These are phyloP conservation scores for Xenopus laevis DNA, from an alignment of 2,113 vertebrate species.

Conservation along the genomic window DNA sequence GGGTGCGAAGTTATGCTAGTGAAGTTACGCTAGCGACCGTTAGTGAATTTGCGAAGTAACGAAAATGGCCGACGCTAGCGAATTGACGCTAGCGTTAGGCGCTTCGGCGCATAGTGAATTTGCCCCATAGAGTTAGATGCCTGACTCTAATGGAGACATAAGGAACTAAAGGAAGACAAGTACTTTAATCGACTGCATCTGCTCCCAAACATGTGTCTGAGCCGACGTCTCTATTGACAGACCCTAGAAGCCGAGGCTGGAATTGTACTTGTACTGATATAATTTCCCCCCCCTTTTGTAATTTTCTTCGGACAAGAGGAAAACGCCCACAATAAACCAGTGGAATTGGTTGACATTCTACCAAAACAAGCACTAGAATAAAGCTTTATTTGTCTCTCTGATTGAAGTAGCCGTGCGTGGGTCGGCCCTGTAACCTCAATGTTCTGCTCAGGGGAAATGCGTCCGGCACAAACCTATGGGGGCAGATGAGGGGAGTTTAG, in stretches of 20 bases:
- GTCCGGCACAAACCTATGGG: neutral
- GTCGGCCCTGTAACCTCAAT: neutral
- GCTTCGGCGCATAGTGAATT: too few relatives aligned
- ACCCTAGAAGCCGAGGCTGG: neutral
- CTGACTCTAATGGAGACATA: too few relatives aligned
- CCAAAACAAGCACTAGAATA: neutral
- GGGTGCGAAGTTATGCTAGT: too few relatives aligned
- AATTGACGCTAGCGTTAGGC: too few relatives aligned
- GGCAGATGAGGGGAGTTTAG: neutral
- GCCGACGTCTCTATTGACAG: neutral
- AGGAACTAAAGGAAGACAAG: neutral
- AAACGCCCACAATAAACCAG: neutral
- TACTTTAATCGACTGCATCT: neutral
- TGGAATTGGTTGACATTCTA: conserved; percentile 11
- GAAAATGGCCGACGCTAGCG: too few relatives aligned
- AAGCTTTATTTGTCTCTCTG: neutral
- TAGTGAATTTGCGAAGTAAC: too few relatives aligned
- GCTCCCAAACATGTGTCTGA: neutral
- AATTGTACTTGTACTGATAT: neutral
- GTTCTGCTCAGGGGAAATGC: neutral
- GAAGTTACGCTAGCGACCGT: too few relatives aligned
- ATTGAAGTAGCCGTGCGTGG: neutral
- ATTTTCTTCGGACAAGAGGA: neutral
- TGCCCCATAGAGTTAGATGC: too few relatives aligned
- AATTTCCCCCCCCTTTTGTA: neutral